phyloP scores from a whole-genome alignment of 2,113 vertebrate species.

The Bambusicola thoracicus region DNA sequence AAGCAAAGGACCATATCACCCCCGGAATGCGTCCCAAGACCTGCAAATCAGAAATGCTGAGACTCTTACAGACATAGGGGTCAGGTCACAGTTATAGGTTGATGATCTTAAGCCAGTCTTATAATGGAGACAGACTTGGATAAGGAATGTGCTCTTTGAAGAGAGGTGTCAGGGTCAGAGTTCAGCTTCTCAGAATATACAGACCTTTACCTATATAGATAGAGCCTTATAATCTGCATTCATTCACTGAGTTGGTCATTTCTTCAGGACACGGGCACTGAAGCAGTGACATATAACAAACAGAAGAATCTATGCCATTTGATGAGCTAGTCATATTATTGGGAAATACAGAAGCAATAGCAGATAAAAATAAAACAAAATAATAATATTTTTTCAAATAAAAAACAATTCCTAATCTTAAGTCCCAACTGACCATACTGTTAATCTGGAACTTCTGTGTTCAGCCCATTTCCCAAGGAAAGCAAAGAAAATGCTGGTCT shows the following conservation, averaged over 20 bases:
- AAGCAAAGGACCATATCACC: background rate
- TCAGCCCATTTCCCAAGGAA: background rate
- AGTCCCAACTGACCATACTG: background rate
- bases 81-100: background rate
- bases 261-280: background rate
- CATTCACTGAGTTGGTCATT: background rate
- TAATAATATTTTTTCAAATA: background rate
- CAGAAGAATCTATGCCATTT: background rate
- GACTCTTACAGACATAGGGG: background rate
- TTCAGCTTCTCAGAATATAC: background rate
- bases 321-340: background rate
- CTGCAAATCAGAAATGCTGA: background rate
- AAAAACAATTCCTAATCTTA: background rate
- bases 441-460: background rate
- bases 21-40: background rate
- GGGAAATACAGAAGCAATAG: background rate
- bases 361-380: background rate
- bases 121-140: background rate
- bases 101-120: background rate
- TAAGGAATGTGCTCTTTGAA: background rate
- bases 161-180: background rate
- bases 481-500: background rate
- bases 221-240: background rate
- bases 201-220: background rate
- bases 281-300: background rate